Evolutionary conservation across 2,113 vertebrate genomes (phyloP), one percentile per base, ranked within the genome.

Genomic region (Notarius lentiginosus): DNA sequence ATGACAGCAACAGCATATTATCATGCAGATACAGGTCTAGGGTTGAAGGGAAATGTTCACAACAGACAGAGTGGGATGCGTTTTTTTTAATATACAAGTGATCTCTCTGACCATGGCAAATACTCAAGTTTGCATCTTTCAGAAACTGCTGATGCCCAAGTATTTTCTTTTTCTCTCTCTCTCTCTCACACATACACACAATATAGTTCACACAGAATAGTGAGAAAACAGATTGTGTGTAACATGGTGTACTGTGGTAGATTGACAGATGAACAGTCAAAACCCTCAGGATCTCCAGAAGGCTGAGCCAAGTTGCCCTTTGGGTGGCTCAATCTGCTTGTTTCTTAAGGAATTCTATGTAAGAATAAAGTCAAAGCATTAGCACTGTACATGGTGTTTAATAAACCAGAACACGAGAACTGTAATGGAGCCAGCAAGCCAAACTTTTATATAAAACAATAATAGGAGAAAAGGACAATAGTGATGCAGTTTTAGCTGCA

Each of bases 211-310:
- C 20, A 76, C 73, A 24, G 22, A 77, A 77, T n/a, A 12, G 9
- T 24, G 9, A 75, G 22, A 18, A 41, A 41, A 41, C 41, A 4
- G 41, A 41, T 4, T 41, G 41, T 41, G 41, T 41, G 4, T 41
- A 41, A 41, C 41, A 41, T 41, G 41, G 0, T 41, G 41, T 41
- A 41, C 41, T 41, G 41, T 41, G 41, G 41, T 41, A 41, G 41
- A 41, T 18, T 55, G 12, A 55, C 51, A 55, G 47, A 76, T 76
- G 10, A 55, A 17, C 24, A 79, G 49, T 41, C 18, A 75, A 10
- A 85, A 15, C 20, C n/a, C 76, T 58, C 93, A 97, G 0, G 94
- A 93, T 89, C 93, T 96, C 97, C 97, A 98, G 91, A 99, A 99
- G 20, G 90, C 87, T 11, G 96, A 72, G 15, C 89, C 92, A 83